Evolutionary conservation across 2,797 vertebrate species (phyloP).

Genomic region (Notamacropus eugenii): DNA sequence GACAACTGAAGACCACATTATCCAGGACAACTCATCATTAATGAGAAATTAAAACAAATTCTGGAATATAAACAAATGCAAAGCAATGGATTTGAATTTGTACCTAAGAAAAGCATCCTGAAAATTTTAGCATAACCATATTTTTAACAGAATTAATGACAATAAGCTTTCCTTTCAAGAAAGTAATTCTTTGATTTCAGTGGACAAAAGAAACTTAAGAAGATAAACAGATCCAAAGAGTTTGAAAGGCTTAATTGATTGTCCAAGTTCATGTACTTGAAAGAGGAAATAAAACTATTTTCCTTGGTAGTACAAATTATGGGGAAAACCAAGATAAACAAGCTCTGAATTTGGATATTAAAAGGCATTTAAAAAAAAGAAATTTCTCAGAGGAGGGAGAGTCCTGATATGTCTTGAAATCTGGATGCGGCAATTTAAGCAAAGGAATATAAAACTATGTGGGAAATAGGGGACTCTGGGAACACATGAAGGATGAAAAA

Average conservation of each 20-base stretch:
- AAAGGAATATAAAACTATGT: background rate
- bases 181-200: background rate
- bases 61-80: background rate
- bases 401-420: background rate
- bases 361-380: too few species aligned
- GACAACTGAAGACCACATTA: background rate
- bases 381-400: background rate
- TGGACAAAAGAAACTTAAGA: background rate
- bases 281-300: background rate
- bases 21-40: background rate
- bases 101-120: background rate
- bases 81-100: background rate
- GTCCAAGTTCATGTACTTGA: background rate
- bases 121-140: background rate
- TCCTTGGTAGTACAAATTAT: background rate
- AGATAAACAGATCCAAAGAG: background rate
- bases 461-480: background rate
- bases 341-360: background rate
- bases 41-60: background rate
- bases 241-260: background rate
- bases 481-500: background rate
- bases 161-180: background rate
- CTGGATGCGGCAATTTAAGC: background rate
- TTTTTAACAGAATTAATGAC: background rate
- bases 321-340: background rate